Conservation (phyloP, 2,888 invertebrate species). For the Erpobdella octoculata region DNA sequence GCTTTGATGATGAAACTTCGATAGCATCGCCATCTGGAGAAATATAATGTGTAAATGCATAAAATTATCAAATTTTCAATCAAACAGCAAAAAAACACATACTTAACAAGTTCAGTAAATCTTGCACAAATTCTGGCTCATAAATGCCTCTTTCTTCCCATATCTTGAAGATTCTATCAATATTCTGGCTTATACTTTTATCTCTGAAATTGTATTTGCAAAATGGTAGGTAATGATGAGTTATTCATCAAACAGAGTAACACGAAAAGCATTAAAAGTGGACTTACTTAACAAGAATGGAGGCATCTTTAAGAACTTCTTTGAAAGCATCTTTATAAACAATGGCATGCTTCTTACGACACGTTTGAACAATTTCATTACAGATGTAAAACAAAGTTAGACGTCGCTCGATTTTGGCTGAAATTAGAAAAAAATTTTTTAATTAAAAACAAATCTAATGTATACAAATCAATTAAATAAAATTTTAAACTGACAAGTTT, state of each 20-base stretch:
- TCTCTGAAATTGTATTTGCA: conserved; percentile 59
- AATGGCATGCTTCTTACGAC: conserved; percentile 74
- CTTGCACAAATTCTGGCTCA: conserved; percentile 77
- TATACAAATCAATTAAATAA: no score
- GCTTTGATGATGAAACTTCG: conserved; percentile 45
- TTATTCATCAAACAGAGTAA: no score
- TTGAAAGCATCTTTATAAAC: conserved; percentile 76
- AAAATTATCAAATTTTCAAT: not conserved
- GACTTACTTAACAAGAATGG: conserved; percentile 58
- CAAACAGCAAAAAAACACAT: conserved; percentile 27
- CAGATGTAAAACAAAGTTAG: conserved; percentile 84
- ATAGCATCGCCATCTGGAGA: conserved; percentile 32
- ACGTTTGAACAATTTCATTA: conserved; percentile 94
- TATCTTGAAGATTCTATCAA: conserved; percentile 81
- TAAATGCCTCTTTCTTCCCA: conserved; percentile 90
- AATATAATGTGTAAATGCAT: conserved; percentile 9
- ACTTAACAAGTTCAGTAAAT: conserved; percentile 69
- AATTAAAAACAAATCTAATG: no score
- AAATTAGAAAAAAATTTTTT: conserved; percentile 43
- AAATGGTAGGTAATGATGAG: not conserved
- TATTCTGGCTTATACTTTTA: conserved; percentile 76
- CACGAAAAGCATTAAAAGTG: not conserved
- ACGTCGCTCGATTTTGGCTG: conserved; percentile 74
- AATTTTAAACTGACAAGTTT: conserved; percentile 12
- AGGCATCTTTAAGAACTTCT: conserved; percentile 80